Evolutionary conservation across 1,140 invertebrate species (phyloP).

Genomic region (Zaprionus davidi): DNA sequence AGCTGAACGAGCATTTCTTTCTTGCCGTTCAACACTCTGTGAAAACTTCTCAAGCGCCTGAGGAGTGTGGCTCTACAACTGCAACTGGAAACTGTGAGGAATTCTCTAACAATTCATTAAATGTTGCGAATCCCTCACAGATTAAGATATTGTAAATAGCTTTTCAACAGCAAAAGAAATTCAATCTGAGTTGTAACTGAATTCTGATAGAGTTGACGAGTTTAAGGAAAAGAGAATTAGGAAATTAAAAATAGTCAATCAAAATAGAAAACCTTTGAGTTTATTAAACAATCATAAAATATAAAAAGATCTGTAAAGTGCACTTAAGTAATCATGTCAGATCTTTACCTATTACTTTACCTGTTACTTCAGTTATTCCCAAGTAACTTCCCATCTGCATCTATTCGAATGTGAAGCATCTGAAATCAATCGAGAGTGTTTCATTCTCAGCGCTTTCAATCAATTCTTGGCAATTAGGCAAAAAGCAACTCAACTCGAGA

Average conservation of each 20-base stretch:
- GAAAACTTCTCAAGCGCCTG: slow-evolving; percentile 1
- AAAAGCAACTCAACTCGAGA: slow-evolving; percentile 2
- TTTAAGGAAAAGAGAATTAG: no score
- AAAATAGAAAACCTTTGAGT: no score
- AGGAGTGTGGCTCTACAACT: background rate
- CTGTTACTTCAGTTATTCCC: background rate
- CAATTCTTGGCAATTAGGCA: slow-evolving; percentile 27
- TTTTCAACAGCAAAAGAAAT: background rate
- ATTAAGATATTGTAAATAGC: background rate
- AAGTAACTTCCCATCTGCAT: background rate
- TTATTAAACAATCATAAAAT: no score
- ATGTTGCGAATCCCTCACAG: background rate
- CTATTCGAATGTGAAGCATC: background rate
- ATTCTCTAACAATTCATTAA: slow-evolving; percentile 1
- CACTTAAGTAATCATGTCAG: no score
- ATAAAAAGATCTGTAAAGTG: no score
- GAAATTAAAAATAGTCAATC: no score
- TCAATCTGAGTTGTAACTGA: no score
- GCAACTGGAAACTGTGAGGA: background rate
- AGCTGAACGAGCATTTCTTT: slow-evolving; percentile 1
- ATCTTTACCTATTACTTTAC: no score
- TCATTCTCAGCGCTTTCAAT: slow-evolving; percentile 9
- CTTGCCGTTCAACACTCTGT: slow-evolving; percentile 2
- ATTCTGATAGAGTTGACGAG: no score
- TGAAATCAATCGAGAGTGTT: slow-evolving; percentile 7